These are phyloP conservation scores for Limnephilus rhombicus DNA, from an alignment of 2,888 invertebrate species.

Conservation along the genomic window DNA sequence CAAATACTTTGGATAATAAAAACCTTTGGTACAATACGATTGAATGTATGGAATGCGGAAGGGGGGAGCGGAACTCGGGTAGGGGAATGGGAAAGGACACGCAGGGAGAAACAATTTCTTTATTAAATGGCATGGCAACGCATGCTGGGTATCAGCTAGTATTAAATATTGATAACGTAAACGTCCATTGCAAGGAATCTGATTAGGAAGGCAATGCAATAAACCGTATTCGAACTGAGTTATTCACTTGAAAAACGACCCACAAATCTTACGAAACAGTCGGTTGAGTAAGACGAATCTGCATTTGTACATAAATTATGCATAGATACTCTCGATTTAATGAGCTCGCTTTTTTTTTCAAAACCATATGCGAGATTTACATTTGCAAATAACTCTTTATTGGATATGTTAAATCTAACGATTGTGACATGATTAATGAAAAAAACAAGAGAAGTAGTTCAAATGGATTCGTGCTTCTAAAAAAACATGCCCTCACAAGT, in stretches of 20 bases:
- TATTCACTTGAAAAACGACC: neutral
- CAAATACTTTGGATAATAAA: no score
- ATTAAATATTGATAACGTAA: neutral
- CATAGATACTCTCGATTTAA: neutral
- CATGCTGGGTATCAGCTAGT: neutral
- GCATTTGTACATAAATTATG: constrained; percentile 12
- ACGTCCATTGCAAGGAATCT: neutral
- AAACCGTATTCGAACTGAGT: neutral
- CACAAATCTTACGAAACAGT: constrained; percentile 16
- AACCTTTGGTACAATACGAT: no score
- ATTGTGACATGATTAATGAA: neutral
- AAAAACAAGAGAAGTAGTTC: neutral
- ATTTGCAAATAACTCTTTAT: constrained; percentile 16
- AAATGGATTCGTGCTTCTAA: neutral
- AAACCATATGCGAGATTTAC: constrained; percentile 13
- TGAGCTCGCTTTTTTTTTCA: neutral
- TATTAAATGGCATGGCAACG: no score
- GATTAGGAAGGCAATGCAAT: neutral
- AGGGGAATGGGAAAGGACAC: no score
- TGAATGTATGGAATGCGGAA: no score
- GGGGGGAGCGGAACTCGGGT: no score
- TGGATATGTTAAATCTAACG: neutral
- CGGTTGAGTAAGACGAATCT: neutral
- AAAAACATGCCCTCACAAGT: neutral
- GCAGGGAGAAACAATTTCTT: no score